Evolutionary conservation across 2,797 vertebrate species (phyloP).

Genomic region (Leontopithecus rosalia): DNA sequence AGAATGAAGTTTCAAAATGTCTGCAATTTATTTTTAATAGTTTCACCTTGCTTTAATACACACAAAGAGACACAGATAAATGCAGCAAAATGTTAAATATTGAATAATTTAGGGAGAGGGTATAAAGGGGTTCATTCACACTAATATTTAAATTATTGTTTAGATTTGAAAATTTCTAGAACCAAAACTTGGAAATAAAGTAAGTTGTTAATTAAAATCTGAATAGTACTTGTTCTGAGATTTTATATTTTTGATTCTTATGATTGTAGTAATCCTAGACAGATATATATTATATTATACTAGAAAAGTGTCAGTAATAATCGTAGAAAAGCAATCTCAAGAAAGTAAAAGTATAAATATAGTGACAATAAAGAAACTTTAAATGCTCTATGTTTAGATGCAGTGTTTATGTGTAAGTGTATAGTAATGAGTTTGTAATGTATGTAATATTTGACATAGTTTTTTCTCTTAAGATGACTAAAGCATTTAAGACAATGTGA

Average conservation of each 20-base stretch:
- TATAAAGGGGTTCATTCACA: background rate
- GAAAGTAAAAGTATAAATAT: background rate
- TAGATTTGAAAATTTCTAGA: background rate
- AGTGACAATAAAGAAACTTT: background rate
- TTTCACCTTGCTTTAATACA: background rate
- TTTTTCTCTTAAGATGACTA: background rate
- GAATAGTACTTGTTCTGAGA: background rate
- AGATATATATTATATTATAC: background rate
- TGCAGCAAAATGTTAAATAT: background rate
- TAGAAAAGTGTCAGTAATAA: background rate
- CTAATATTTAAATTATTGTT: background rate
- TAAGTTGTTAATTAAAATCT: background rate
- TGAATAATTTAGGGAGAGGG: background rate
- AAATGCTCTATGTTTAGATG: background rate
- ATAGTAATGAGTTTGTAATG: background rate
- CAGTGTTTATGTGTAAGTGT: background rate
- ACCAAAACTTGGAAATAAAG: background rate
- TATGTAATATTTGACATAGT: background rate
- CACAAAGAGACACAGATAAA: background rate
- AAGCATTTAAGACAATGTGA: background rate
- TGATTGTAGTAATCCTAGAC: background rate
- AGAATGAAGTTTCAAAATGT: background rate
- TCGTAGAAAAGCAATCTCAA: background rate
- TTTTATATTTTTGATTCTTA: background rate
- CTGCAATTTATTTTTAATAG: background rate